These are phyloP conservation scores for Tachina grossa DNA, from an alignment of 2,888 invertebrate species.

Conservation along the genomic window DNA sequence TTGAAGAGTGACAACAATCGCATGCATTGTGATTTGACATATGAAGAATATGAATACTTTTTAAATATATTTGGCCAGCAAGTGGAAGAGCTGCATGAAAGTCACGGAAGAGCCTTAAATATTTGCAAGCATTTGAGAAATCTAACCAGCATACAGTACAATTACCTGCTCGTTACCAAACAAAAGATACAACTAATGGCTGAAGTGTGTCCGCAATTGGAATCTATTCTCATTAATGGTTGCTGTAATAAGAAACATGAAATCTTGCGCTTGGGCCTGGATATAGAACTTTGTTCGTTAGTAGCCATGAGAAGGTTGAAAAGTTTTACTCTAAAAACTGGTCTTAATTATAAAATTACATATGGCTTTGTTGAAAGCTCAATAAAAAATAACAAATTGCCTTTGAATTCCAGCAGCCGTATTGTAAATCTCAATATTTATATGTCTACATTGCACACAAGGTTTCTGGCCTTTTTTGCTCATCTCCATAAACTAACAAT, in stretches of 20 bases:
- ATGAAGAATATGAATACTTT: constrained; percentile 46
- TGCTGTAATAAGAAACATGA: constrained; percentile 47
- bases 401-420: not conserved
- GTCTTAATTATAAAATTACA: constrained; percentile 7
- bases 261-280: not conserved
- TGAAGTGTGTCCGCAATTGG: constrained; percentile 17
- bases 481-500: constrained; percentile 10
- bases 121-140: not conserved
- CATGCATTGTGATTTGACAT: constrained; percentile 2
- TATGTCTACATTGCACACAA: not conserved
- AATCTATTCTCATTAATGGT: constrained; percentile 9
- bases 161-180: constrained; percentile 27
- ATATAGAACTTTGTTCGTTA: constrained; percentile 10
- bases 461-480: constrained; percentile 12
- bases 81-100: constrained; percentile 25
- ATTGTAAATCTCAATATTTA: constrained; percentile 37
- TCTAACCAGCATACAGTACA: constrained; percentile 34
- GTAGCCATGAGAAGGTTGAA: constrained; percentile 28
- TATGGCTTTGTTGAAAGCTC: not conserved
- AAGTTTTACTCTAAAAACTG: constrained; percentile 27
- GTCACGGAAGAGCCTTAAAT: constrained; percentile 33
- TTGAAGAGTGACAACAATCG: not conserved
- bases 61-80: constrained; percentile 33
- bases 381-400: not conserved
- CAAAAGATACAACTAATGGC: constrained; percentile 34